These are phyloP conservation scores for Peromyscus californicus DNA, from an alignment of 2,113 vertebrate genomes.

Conservation along the genomic window DNA sequence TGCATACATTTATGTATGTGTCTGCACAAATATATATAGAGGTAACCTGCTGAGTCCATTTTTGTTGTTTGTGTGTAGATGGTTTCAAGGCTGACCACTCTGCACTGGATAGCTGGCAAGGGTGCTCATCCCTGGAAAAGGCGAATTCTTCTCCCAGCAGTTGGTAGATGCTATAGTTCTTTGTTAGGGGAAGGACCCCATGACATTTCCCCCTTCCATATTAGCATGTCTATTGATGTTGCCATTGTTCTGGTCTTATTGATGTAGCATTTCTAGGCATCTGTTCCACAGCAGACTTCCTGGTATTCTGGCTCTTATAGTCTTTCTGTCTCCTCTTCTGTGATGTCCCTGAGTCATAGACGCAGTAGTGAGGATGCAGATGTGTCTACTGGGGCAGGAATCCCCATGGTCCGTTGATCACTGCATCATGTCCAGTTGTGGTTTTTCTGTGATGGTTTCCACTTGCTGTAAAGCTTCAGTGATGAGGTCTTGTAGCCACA, in stretches of 20 bases:
- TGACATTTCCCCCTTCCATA: neutral
- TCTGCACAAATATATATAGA: too few species aligned
- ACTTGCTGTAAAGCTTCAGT: neutral
- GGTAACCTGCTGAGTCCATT: too few species aligned
- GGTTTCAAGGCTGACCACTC: too few species aligned
- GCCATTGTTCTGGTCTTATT: neutral
- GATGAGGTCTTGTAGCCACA: neutral
- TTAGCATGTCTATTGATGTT: neutral
- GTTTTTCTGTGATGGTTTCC: neutral
- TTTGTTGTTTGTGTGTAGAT: too few species aligned
- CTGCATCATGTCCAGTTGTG: neutral
- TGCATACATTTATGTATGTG: too few species aligned
- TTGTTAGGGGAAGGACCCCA: neutral
- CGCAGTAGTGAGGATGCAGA: neutral
- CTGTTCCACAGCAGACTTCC: too few species aligned
- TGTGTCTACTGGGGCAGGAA: neutral
- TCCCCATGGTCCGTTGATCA: neutral
- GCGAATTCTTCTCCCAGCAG: neutral
- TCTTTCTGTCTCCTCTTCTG: neutral
- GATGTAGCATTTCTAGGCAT: neutral
- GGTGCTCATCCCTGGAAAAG: neutral
- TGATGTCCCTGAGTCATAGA: too few species aligned
- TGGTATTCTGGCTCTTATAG: neutral
- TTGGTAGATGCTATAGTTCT: neutral
- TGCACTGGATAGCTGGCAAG: too few species aligned